Evolutionary conservation across 2,888 invertebrate species (phyloP).

Genomic region (Trilocha varians): DNA sequence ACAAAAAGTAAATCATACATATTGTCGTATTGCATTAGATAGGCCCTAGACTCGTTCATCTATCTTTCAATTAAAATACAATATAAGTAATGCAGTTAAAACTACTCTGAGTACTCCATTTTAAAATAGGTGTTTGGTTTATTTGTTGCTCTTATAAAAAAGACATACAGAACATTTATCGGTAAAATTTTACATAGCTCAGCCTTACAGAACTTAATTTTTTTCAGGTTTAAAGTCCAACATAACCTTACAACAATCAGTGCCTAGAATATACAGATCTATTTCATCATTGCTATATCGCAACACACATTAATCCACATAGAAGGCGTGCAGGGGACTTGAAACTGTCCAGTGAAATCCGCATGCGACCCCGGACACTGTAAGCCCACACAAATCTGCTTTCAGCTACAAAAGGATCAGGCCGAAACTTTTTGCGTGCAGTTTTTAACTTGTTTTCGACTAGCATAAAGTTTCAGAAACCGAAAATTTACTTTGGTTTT

Average conservation of each 20-base stretch:
- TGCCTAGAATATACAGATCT: background rate
- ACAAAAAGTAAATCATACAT: too few species aligned
- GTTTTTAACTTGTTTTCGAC: slow-evolving; percentile 1
- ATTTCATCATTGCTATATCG: slow-evolving; percentile 24
- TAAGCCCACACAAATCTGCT: slow-evolving; percentile 50
- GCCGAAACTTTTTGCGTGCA: slow-evolving; percentile 35
- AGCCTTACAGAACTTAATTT: too few species aligned
- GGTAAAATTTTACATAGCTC: too few species aligned
- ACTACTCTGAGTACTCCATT: too few species aligned
- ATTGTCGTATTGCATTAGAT: too few species aligned
- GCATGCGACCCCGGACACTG: slow-evolving; percentile 44
- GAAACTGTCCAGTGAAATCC: slow-evolving; percentile 45
- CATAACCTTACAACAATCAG: slow-evolving; percentile 1
- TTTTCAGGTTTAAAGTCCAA: slow-evolving; percentile 14
- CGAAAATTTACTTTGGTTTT: background rate
- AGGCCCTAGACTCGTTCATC: too few species aligned
- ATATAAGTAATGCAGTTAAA: too few species aligned
- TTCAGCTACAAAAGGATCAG: slow-evolving; percentile 58
- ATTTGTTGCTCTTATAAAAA: too few species aligned
- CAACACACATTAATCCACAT: slow-evolving; percentile 50
- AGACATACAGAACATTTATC: too few species aligned
- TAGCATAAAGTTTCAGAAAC: background rate
- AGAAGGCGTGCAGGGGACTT: slow-evolving; percentile 24
- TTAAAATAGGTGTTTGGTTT: too few species aligned
- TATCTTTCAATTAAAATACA: too few species aligned